A percentile compares a stretch with the other conserved stretches of the same genome.
Conservation (phyloP, 2,113 vertebrate species). For the Rissa tridactyla region DNA sequence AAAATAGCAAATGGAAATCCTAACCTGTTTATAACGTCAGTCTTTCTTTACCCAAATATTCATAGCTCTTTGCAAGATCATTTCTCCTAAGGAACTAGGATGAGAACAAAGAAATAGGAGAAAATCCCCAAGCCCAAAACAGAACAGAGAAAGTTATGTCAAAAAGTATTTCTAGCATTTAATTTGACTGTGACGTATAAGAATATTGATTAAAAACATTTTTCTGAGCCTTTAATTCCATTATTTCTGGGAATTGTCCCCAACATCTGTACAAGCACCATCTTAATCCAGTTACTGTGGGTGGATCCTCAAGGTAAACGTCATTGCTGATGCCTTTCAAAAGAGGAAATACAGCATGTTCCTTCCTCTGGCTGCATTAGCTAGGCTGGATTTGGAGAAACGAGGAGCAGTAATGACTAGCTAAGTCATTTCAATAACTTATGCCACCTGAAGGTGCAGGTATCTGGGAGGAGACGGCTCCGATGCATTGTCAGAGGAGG, state of each 20-base stretch:
- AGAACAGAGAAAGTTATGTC: neutral
- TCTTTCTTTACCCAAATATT: neutral
- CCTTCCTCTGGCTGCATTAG: neutral
- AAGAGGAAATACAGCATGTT: neutral
- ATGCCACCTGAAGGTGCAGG: neutral
- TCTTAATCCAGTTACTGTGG: neutral
- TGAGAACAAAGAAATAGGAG: neutral
- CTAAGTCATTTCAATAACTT: neutral
- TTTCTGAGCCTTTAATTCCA: neutral
- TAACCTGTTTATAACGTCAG: neutral
- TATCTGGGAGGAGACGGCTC: neutral
- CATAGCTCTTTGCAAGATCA: neutral
- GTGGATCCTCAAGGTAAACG: neutral
- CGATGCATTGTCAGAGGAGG: fast-evolving
- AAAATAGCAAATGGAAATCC: neutral
- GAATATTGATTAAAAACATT: neutral
- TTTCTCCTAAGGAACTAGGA: neutral
- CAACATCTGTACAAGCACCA: neutral
- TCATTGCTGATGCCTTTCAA: neutral
- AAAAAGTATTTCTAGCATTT: neutral
- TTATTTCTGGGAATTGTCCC: neutral
- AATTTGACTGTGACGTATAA: neutral
- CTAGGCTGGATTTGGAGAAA: neutral
- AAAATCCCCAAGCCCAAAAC: neutral
- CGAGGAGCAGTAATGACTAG: neutral